phyloP scores from a whole-genome alignment of 1,140 invertebrate genomes.

The Heliconius himera region DNA sequence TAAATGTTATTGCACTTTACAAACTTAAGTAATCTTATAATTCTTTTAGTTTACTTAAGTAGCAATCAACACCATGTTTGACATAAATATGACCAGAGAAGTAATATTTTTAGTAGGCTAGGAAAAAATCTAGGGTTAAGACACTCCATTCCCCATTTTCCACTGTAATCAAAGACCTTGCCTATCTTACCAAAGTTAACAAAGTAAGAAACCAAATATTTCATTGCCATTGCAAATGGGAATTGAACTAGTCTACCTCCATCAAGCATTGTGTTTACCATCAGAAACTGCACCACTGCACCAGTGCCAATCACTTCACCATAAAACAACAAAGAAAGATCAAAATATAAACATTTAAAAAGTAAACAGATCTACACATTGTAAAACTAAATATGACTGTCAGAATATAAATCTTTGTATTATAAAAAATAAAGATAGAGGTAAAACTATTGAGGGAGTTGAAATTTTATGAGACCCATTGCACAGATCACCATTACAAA shows the following conservation, averaged over 20 bases:
- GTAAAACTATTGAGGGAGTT: slow-evolving; percentile 33
- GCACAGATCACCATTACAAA: slow-evolving; percentile 95
- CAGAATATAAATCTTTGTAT: slow-evolving; percentile 1
- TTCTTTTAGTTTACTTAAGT: not conserved
- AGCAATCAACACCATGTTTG: too few species aligned
- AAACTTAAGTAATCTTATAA: not conserved
- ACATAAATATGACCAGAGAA: too few species aligned
- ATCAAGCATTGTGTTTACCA: not conserved
- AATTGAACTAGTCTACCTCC: too few species aligned
- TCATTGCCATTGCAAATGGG: too few species aligned
- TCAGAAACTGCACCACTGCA: not conserved
- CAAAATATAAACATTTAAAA: slow-evolving; percentile 22
- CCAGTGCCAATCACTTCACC: not conserved
- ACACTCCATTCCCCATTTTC: too few species aligned
- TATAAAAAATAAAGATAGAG: slow-evolving; percentile 33
- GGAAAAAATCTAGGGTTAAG: too few species aligned
- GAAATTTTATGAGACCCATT: slow-evolving; percentile 79
- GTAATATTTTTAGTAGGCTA: too few species aligned
- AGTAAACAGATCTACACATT: slow-evolving; percentile 8
- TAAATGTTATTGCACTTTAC: not conserved
- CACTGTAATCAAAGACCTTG: too few species aligned
- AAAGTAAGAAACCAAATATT: not conserved
- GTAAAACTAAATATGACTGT: not conserved
- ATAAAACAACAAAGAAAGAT: not conserved
- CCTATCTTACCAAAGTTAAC: not conserved